These are phyloP conservation scores for Diphyllodes magnificus DNA, from an alignment of 2,113 vertebrate genomes.

Conservation along the genomic window DNA sequence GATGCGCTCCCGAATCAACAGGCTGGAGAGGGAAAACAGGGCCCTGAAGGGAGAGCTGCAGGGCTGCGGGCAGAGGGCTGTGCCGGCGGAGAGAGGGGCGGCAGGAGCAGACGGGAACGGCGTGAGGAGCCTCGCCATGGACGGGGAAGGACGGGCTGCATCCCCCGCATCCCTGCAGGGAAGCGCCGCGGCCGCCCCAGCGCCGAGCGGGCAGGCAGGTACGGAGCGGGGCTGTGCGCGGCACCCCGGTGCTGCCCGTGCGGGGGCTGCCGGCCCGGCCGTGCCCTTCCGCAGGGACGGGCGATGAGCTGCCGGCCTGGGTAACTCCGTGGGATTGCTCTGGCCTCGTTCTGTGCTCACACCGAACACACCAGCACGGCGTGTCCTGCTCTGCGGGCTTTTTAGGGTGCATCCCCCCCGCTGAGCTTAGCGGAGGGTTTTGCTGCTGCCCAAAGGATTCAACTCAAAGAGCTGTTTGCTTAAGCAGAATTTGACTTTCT, in stretches of 20 bases:
- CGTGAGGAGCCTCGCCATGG: accelerated
- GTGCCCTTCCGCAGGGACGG: accelerated
- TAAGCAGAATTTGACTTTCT: neutral
- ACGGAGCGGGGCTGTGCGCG: neutral
- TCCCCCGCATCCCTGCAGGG: conserved; percentile 33
- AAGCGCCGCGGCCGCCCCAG: conserved; percentile 20
- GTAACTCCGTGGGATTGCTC: accelerated
- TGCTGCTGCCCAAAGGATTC: neutral
- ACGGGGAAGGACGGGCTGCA: neutral
- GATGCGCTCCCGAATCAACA: conserved; percentile 83
- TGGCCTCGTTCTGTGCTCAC: accelerated
- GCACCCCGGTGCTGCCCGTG: accelerated
- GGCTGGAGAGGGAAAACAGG: conserved; percentile 83
- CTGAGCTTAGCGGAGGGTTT: neutral
- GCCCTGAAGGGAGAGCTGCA: conserved; percentile 71
- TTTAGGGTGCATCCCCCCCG: neutral
- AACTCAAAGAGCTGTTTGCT: neutral
- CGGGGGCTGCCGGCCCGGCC: accelerated
- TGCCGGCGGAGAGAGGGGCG: neutral
- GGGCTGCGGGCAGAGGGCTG: neutral
- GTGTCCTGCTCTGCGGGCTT: too few species aligned
- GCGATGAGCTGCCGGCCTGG: accelerated
- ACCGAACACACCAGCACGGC: accelerated
- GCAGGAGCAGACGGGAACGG: neutral
- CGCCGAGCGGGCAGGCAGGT: conserved; percentile 75